Evolutionary conservation across 1,140 invertebrate genomes (phyloP).

Genomic region (Papilio machaon): DNA sequence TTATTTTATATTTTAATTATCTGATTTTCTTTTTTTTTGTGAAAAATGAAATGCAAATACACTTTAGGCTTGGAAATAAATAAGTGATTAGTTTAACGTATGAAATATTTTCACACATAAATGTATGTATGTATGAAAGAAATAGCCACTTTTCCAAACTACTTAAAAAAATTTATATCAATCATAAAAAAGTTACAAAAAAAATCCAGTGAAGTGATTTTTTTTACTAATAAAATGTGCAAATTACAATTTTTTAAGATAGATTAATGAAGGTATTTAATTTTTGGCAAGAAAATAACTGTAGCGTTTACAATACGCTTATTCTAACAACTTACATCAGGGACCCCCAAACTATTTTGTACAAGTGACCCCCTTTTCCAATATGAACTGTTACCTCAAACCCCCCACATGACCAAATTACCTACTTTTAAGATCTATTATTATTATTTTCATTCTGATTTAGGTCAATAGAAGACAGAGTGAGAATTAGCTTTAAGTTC

Average conservation of each 20-base stretch:
- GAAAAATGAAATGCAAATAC: background rate
- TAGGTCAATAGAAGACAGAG: too few species aligned
- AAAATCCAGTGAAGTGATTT: too few species aligned
- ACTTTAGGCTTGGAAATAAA: background rate
- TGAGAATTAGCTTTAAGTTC: too few species aligned
- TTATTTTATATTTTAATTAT: background rate
- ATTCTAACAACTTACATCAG: background rate
- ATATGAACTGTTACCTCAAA: too few species aligned
- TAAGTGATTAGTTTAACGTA: background rate
- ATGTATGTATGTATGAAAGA: too few species aligned
- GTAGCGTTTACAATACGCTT: conserved; percentile 1
- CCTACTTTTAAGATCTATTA: too few species aligned
- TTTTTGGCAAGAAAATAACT: conserved; percentile 32
- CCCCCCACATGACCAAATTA: too few species aligned
- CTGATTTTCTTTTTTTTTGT: background rate
- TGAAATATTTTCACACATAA: too few species aligned
- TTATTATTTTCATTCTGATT: too few species aligned
- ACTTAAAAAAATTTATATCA: background rate
- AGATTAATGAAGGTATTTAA: background rate
- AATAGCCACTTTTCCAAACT: background rate
- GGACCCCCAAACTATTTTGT: too few species aligned
- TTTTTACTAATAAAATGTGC: conserved; percentile 1
- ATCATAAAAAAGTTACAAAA: too few species aligned
- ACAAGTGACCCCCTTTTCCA: too few species aligned
- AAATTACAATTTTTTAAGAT: background rate